These are phyloP conservation scores for Oncorhynchus clarkii DNA, from an alignment of 2,113 vertebrate genomes.

Conservation along the genomic window DNA sequence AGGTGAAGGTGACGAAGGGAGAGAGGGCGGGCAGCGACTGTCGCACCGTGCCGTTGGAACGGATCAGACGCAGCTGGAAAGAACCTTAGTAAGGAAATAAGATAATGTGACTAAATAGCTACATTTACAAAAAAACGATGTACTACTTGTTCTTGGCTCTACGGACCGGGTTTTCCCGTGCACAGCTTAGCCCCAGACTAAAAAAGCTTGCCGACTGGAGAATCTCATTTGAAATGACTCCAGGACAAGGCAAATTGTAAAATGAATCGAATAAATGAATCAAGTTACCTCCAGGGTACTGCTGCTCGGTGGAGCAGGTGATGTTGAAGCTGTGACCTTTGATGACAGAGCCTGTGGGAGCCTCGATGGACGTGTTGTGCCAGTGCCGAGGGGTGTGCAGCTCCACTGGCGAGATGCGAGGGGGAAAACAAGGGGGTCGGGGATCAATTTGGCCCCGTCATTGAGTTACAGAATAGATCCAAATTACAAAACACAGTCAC, in stretches of 20 bases:
- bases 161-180: too few relatives aligned
- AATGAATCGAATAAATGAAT: too few relatives aligned
- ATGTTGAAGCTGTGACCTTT: constrained; percentile 72
- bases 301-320: constrained; percentile 69
- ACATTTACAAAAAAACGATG: too few relatives aligned
- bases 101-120: too few relatives aligned
- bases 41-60: constrained; percentile 72
- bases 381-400: constrained; percentile 75
- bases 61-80: constrained; percentile 74
- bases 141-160: too few relatives aligned
- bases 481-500: neutral
- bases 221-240: too few relatives aligned
- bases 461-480: neutral
- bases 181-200: too few relatives aligned
- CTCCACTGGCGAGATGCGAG: constrained; percentile 56
- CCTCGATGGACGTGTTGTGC: constrained; percentile 71
- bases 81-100: constrained; percentile 33
- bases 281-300: constrained; percentile 60
- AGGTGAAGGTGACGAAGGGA: constrained; percentile 69
- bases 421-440: neutral
- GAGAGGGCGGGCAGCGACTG: constrained; percentile 71
- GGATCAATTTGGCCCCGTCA: neutral
- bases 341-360: constrained; percentile 65
- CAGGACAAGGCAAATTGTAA: too few relatives aligned
- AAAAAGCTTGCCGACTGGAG: too few relatives aligned